Conservation (phyloP, 2,797 vertebrate species). For the Hylomyscus alleni region DNA sequence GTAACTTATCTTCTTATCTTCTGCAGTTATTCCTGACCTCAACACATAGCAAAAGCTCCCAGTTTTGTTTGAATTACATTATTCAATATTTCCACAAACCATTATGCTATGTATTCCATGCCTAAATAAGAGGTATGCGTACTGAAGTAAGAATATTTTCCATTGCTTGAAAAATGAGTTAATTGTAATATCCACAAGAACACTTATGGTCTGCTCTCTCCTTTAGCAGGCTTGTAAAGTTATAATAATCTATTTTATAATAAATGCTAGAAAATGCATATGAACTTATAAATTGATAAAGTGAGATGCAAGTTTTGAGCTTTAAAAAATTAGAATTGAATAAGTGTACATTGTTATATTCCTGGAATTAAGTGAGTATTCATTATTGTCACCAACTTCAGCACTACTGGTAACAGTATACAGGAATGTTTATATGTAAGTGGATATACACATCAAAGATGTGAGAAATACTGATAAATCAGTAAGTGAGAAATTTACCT, state of each 20-base stretch:
- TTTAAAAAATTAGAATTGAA: background rate
- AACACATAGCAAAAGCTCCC: background rate
- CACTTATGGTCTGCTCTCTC: background rate
- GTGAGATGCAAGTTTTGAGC: background rate
- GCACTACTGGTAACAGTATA: background rate
- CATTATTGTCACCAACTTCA: background rate
- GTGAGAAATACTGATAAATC: background rate
- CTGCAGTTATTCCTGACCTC: background rate
- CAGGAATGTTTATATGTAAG: background rate
- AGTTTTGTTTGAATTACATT: slow-evolving; percentile 12
- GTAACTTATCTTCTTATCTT: background rate
- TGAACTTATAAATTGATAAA: background rate
- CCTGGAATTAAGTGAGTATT: background rate
- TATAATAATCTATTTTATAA: slow-evolving; percentile 45
- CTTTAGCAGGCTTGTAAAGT: background rate
- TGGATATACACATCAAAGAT: background rate
- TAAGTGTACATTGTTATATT: background rate
- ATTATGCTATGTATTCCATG: background rate
- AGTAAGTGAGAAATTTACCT: background rate
- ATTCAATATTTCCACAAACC: slow-evolving; percentile 34
- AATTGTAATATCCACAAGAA: background rate
- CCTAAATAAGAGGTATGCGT: background rate
- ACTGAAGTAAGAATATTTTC: slow-evolving; percentile 2
- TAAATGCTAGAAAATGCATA: background rate
- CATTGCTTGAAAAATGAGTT: slow-evolving; percentile 13